Percentiles rank a stretch among this genome's conserved stretches.
These are phyloP conservation scores for Phalacrocorax aristotelis DNA, from an alignment of 2,113 vertebrate genomes.

Conservation along the genomic window DNA sequence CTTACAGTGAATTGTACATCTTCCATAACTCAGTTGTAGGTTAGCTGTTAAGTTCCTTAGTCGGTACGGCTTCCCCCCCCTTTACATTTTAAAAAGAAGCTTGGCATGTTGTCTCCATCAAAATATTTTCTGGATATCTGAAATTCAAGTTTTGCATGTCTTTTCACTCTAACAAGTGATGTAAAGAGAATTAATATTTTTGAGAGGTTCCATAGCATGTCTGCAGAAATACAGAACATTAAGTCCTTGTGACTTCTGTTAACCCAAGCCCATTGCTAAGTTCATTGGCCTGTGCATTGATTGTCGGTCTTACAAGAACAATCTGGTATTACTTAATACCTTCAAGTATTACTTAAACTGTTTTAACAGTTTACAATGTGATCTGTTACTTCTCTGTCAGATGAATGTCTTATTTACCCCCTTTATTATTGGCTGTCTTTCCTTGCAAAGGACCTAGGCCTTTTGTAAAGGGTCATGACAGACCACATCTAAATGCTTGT, in stretches of 20 bases:
- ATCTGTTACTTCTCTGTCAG: not conserved
- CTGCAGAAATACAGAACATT: not conserved
- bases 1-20: not conserved
- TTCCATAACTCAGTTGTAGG: not conserved
- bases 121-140: not conserved
- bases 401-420: not conserved
- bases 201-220: not conserved
- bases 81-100: not conserved
- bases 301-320: not conserved
- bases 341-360: not conserved
- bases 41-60: not conserved
- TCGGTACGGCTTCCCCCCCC: rapidly evolving
- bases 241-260: not conserved
- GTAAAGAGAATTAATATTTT: not conserved
- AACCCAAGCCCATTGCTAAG: not conserved
- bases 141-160: not conserved
- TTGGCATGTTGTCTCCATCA: not conserved
- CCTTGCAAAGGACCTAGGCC: not conserved
- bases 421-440: not conserved
- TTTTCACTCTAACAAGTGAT: not conserved
- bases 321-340: not conserved
- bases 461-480: not conserved
- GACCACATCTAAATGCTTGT: not conserved
- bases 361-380: not conserved
- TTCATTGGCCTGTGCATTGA: not conserved